Evolutionary conservation across 2,113 vertebrate genomes (phyloP).

Genomic region (Zonotrichia leucophrys): DNA sequence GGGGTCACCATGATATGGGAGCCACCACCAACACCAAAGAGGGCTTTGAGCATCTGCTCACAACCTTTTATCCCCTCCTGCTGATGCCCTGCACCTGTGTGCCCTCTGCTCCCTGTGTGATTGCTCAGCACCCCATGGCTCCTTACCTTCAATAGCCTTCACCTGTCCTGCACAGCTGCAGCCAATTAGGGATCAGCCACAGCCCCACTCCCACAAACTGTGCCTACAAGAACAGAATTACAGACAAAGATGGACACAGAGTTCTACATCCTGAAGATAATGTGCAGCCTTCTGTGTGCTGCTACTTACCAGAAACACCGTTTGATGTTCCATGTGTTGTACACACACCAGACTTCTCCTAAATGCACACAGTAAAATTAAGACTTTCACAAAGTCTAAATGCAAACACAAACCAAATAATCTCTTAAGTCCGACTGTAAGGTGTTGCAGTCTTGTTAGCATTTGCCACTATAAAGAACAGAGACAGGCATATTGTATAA

Average conservation of each 20-base stretch:
- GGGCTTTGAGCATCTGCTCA: too few species aligned
- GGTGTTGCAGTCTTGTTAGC: neutral
- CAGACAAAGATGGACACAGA: fast-evolving
- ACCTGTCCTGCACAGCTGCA: neutral
- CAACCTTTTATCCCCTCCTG: too few species aligned
- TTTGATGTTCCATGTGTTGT: neutral
- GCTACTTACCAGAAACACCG: neutral
- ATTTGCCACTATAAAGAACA: neutral
- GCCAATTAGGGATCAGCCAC: too few species aligned
- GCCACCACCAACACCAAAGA: too few species aligned
- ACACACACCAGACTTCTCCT: neutral
- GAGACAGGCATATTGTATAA: neutral
- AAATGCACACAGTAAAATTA: neutral
- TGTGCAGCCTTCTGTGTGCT: neutral
- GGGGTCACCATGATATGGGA: too few species aligned
- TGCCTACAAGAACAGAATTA: neutral
- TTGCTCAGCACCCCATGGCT: neutral
- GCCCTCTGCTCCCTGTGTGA: too few species aligned
- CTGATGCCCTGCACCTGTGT: too few species aligned
- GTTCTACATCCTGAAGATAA: neutral
- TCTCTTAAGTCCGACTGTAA: neutral
- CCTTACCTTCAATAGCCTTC: neutral
- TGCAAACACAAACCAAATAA: neutral
- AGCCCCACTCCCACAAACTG: neutral
- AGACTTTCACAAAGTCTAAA: neutral